Evolutionary conservation across 2,797 vertebrate genomes (phyloP), one percentile per base, ranked within the genome.

Genomic region (Coilia nasus): DNA sequence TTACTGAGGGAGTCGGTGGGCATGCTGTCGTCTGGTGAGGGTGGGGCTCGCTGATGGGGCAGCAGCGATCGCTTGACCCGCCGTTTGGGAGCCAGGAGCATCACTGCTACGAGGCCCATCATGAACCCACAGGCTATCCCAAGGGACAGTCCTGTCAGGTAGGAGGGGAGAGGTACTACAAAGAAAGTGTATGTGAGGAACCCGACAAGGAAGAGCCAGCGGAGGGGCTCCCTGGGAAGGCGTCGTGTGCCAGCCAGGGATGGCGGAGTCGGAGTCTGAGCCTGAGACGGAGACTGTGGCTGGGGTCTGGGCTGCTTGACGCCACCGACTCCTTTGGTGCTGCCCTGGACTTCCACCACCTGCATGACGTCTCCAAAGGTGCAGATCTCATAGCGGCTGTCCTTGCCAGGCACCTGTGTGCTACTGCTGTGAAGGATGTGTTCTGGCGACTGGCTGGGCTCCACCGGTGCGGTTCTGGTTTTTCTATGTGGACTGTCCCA

Each of bases 111-210:
- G 89, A 97, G 93, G 85, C 96, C 96, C 86, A 97, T 86, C 82
- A 96, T 80, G 23, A 97, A 95, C 15, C 97, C 97, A 0, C 93
- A 94, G 6, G 94, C 91, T 10, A 97, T 87, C 28, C 97, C 97
- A 44, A 97, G 80, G 21, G 94, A 95, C 80, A 97, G 93, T 10
- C 96, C 96, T 0, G 97, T 95, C 9, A 96, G 31, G 1, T 96
- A 97, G 28, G 96, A 91, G 0, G 97, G 96, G 85, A 98, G 91
- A 0, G 97, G 97, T 87, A 97, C 89, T 64, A 97, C 90, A n/a
- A 97, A 94, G 89, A 97, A 96, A 6, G 95, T 94, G 0, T 97
- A 97, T 28, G 95, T 94, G 3, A 97, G 88, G 15, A 96, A 90
- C 5, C 95, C 92, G 7, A 97, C 81, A 23, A 92, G 92, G 78